Base-by-base conservation (phyloP, 2,113 vertebrate species). In the Phaethornis superciliosus region DNA sequence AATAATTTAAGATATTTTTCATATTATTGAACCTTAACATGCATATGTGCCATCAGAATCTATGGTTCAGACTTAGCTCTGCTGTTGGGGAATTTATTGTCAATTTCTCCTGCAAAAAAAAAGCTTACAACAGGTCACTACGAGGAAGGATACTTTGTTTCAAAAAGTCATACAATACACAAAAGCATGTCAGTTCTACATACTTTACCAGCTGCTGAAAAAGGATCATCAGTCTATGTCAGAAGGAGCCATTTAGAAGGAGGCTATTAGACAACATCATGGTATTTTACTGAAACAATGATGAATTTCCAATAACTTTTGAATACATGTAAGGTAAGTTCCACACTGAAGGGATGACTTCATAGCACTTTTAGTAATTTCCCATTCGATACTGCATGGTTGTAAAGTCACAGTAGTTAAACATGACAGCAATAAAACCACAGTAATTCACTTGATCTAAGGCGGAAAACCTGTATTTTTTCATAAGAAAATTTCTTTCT, bases 381-480 rank as follows among this genome's bases (percentile, higher is more conserved):
- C 15, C 59, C 60, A 35, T n/a, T 79, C 68, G 78, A n/a, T 69
- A 70, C 30, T 65, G 19, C 30, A 52, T 20, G 35, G 55, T 30
- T 72, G 35, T 71, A 81, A 94, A 94, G 74, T 70, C 76, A 93
- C 54, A 76, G 81, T 30, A 82, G 54, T 85, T 82, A 93, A 91
- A 91, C 15, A 22, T 8, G 46, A 70, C 18, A 62, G 40, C 1
- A 1, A 90, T 18, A 91, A 95, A 78, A 78, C 54, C 20, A 81
- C 28, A 52, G 58, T 40, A 83, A 89, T 55, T 79, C 33, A 81
- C 71, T 60, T 75, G 30, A 80, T 91, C 49, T 51, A 60, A 93
- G 64, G 54, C 37, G 79, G 68, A 40, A 65, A 70, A 47, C 9
- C 51, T 68, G 32, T 63, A 40, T 76, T 96, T 85, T 88, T 58